Conservation (phyloP, 2,797 vertebrate genomes). For the Pempheris klunzingeri region DNA sequence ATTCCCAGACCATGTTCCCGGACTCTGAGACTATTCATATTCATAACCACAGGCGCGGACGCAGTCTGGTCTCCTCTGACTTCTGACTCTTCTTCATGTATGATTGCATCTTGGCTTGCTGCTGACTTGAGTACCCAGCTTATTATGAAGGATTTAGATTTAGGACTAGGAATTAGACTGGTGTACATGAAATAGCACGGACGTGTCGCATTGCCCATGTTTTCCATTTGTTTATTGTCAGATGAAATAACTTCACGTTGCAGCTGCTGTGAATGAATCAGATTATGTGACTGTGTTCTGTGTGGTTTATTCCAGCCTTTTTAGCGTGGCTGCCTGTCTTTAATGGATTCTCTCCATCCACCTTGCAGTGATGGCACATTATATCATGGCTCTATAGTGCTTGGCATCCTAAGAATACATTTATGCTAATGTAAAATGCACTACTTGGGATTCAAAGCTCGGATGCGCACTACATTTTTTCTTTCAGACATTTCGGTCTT, state of each 20-base stretch:
- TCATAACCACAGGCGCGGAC: neutral
- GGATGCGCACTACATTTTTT: constrained; percentile 27
- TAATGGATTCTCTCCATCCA: constrained; percentile 44
- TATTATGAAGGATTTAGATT: constrained; percentile 16
- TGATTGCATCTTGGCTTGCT: neutral
- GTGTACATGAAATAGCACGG: neutral
- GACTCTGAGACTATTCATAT: constrained; percentile 2
- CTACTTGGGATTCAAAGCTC: constrained; percentile 25
- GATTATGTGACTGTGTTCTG: neutral
- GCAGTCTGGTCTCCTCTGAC: constrained; percentile 5
- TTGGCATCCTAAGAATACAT: constrained; percentile 42
- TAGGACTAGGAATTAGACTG: neutral
- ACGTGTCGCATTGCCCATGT: neutral
- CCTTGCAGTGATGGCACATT: constrained; percentile 30
- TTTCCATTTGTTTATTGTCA: neutral
- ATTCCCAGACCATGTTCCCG: constrained; percentile 4
- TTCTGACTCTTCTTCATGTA: constrained; percentile 16
- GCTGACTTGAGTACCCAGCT: neutral
- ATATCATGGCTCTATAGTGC: constrained; percentile 28
- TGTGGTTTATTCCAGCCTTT: neutral
- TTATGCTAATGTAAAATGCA: constrained; percentile 55
- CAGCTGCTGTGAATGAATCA: constrained; percentile 11
- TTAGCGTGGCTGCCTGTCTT: constrained; percentile 6
- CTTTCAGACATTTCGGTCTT: neutral
- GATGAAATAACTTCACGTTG: constrained; percentile 4